A percentile compares a stretch with the other conserved stretches of the same genome.
These are phyloP conservation scores for Pagrus major DNA, from an alignment of 2,113 vertebrate genomes.

Conservation along the genomic window DNA sequence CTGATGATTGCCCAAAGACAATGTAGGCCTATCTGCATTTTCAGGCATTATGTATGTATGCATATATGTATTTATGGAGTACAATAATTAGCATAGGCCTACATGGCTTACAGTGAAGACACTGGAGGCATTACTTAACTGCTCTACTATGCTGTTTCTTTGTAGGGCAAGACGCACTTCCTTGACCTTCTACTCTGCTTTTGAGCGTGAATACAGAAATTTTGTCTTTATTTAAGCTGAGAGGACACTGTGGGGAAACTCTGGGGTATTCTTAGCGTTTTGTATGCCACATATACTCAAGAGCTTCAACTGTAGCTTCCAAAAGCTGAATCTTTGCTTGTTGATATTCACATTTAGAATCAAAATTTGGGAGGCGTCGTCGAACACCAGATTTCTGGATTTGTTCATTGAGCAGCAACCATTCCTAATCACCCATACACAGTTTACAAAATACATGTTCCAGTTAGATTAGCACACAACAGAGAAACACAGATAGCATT, in stretches of 20 bases:
- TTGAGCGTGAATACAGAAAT: background rate
- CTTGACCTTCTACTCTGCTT: background rate
- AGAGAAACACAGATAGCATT: conserved; percentile 8
- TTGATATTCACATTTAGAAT: background rate
- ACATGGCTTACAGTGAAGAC: background rate
- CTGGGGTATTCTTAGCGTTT: background rate
- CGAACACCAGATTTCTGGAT: background rate
- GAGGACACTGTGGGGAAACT: background rate
- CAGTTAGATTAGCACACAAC: background rate
- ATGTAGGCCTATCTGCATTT: background rate
- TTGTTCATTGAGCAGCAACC: background rate
- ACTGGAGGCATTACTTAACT: background rate
- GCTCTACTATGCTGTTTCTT: background rate
- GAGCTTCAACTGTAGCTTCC: background rate
- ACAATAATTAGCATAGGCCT: background rate
- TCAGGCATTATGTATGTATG: too few relatives aligned
- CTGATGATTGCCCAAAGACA: background rate
- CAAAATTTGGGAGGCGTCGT: background rate
- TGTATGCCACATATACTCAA: background rate
- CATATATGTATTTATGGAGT: background rate
- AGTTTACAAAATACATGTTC: conserved; percentile 5
- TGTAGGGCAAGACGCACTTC: background rate
- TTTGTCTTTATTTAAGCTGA: background rate
- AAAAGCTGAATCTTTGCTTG: background rate
- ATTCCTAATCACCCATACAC: conserved; percentile 1